Evolutionary conservation across 2,797 vertebrate species (phyloP), one percentile per base, ranked within the genome.

Genomic region (Aeoliscus strigatus): DNA sequence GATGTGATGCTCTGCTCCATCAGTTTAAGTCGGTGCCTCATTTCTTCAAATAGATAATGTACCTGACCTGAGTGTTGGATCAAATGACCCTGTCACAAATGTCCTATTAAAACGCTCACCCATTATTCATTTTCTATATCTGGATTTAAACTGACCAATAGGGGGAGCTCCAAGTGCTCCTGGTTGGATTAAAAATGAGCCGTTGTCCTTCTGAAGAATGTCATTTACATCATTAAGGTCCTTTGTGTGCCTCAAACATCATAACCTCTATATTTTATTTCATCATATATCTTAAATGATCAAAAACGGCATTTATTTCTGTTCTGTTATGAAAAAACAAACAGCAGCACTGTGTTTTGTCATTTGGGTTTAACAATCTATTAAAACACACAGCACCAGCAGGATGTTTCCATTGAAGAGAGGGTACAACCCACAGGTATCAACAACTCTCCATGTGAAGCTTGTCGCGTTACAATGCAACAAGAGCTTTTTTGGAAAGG

Each of bases 91-190:
- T n/a, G n/a, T n/a, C n/a, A n/a, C n/a, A n/a, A n/a, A n/a, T n/a
- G n/a, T n/a, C n/a, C n/a, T n/a, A n/a, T n/a, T n/a, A n/a, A n/a
- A n/a, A n/a, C n/a, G n/a, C n/a, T n/a, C n/a, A n/a, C n/a, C n/a
- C n/a, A n/a, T n/a, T n/a, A n/a, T n/a, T n/a, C n/a, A n/a, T n/a
- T n/a, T n/a, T n/a, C n/a, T n/a, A n/a, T n/a, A n/a, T n/a, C n/a
- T n/a, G n/a, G n/a, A n/a, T n/a, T n/a, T n/a, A n/a, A n/a, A n/a
- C 11, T 51, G 26, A 18, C 75, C 87, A 81, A 63, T 57, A 86
- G 83, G 83, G 72, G 86, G 82, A 82, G 80, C 80, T 57, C 77
- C 17, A 52, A 73, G 53, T 78, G 63, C 67, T 76, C 35, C 13
- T 27, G 70, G 46, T 4, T 47, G 40, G 7, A 21, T 61, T 33